Conservation (phyloP, 2,888 invertebrate species). For the Orthosia cruda region DNA sequence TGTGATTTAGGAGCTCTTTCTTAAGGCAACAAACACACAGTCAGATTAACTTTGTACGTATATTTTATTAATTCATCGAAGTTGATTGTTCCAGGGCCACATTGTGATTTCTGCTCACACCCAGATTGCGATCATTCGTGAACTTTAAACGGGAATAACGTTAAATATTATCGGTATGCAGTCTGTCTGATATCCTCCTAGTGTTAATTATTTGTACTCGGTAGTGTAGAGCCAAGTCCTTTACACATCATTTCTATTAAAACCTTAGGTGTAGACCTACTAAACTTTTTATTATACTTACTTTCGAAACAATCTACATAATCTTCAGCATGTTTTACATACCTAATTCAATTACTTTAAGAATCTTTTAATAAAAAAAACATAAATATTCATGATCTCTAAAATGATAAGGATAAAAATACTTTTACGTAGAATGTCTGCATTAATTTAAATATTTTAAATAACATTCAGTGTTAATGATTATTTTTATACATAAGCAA, state of each 20-base stretch:
- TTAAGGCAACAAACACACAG: background rate
- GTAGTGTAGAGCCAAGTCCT: constrained; percentile 31
- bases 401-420: background rate
- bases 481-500: background rate
- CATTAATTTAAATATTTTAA: constrained; percentile 12
- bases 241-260: background rate
- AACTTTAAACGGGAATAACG: constrained; percentile 40
- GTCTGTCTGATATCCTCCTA: constrained; percentile 1
- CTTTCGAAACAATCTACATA: background rate
- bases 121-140: constrained; percentile 58
- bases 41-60: background rate
- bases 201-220: constrained; percentile 18
- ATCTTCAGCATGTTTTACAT: background rate
- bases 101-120: constrained; percentile 14
- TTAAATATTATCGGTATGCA: background rate
- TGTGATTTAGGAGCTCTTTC: background rate
- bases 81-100: constrained; percentile 26
- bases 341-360: background rate
- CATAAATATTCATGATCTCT: background rate
- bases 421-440: background rate
- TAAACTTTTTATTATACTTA: background rate
- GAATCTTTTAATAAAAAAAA: background rate
- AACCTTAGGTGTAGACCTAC: no score
- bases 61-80: background rate
- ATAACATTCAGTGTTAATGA: background rate